These are phyloP conservation scores for Arctopsyche grandis DNA, from an alignment of 1,140 invertebrate species.

Conservation along the genomic window DNA sequence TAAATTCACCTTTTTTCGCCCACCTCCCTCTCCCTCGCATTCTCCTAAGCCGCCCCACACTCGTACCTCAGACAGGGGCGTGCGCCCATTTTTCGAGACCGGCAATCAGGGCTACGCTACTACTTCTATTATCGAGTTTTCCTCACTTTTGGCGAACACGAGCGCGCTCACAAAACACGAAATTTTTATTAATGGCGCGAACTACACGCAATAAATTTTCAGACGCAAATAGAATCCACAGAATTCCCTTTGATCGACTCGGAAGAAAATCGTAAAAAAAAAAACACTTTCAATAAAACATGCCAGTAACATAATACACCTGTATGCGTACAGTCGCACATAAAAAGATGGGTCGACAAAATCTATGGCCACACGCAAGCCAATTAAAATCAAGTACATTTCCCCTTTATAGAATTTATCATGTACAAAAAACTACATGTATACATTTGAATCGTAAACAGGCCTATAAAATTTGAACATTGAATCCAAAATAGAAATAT, in stretches of 20 bases:
- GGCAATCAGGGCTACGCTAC: conserved; percentile 2
- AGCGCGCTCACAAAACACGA: neutral
- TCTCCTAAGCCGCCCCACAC: neutral
- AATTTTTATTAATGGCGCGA: conserved; percentile 34
- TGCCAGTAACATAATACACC: no score
- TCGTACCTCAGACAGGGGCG: neutral
- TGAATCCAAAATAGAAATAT: no score
- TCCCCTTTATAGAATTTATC: no score
- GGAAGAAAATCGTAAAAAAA: conserved; percentile 13
- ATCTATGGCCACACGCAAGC: no score
- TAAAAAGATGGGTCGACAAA: no score
- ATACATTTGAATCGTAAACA: no score
- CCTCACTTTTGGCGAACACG: neutral
- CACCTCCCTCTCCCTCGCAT: neutral
- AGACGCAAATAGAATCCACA: conserved; percentile 25
- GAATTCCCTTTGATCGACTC: conserved; percentile 18
- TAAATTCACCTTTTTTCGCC: conserved; percentile 33
- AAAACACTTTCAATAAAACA: neutral
- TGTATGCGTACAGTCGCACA: no score
- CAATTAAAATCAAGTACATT: no score
- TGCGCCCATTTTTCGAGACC: conserved; percentile 1
- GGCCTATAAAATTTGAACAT: no score
- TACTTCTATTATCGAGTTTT: conserved; percentile 30
- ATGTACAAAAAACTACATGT: no score
- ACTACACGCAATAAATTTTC: conserved; percentile 30